Percentiles rank a stretch among this genome's conserved stretches.
phyloP scores from a whole-genome alignment of 2,797 vertebrate genomes.

The Pampus argenteus region DNA sequence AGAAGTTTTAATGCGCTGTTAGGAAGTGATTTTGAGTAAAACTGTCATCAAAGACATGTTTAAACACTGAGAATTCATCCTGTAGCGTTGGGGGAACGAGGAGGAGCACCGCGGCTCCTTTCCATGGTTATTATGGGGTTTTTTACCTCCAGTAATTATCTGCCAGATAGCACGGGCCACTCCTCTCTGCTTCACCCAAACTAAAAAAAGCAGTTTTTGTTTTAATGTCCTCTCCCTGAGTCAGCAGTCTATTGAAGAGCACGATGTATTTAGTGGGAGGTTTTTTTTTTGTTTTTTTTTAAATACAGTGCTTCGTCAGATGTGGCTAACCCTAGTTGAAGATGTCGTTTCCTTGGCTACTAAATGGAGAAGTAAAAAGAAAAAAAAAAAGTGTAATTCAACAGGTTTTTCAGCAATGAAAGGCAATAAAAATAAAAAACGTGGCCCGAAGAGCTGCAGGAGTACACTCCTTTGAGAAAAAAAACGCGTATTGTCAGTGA shows the following conservation, averaged over 20 bases:
- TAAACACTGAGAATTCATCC: not conserved
- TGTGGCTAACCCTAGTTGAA: not conserved
- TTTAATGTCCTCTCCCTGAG: slow-evolving; percentile 18
- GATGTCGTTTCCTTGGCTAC: slow-evolving; percentile 20
- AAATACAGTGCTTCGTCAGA: not conserved
- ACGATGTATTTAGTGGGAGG: slow-evolving; percentile 22
- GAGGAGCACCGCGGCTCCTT: slow-evolving; percentile 54
- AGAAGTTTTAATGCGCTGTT: not conserved
- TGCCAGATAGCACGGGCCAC: slow-evolving; percentile 57
- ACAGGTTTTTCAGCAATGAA: slow-evolving; percentile 9
- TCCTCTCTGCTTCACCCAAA: slow-evolving; percentile 58
- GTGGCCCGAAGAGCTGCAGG: not conserved
- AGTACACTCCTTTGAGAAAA: not conserved
- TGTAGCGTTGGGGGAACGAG: slow-evolving; percentile 2
- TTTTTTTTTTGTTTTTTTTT: slow-evolving; percentile 35
- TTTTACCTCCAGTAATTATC: slow-evolving; percentile 74
- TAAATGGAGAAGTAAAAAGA: not conserved
- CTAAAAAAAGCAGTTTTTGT: slow-evolving; percentile 28
- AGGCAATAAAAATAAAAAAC: not conserved
- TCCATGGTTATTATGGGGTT: slow-evolving; percentile 71
- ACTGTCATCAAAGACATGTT: not conserved
- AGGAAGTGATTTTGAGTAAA: not conserved
- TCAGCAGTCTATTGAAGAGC: slow-evolving; percentile 33
- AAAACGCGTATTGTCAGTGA: slow-evolving; percentile 14
- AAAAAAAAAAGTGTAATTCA: not conserved